Evolutionary conservation across 2,797 vertebrate genomes (phyloP).

Genomic region (Hoplostethus mediterraneus): DNA sequence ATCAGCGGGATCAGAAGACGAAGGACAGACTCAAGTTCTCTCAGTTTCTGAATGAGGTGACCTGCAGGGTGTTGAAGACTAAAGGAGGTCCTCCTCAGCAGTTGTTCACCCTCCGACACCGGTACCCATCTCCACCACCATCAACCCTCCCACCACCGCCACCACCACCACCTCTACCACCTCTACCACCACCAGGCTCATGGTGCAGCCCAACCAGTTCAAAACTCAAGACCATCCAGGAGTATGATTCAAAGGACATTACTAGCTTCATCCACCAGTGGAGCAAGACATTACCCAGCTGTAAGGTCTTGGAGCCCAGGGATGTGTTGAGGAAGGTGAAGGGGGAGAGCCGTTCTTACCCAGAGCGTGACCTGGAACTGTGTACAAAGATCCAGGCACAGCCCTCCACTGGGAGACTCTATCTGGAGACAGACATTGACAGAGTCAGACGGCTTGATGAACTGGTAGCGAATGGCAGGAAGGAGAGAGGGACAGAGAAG

Average conservation of each 20-base stretch:
- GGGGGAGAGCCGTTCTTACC: slow-evolving; percentile 69
- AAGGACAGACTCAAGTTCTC: slow-evolving; percentile 90
- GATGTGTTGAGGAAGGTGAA: slow-evolving; percentile 75
- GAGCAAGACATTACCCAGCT: slow-evolving; percentile 80
- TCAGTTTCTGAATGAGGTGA: slow-evolving; percentile 93
- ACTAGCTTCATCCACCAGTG: slow-evolving; percentile 73
- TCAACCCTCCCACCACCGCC: slow-evolving; percentile 33
- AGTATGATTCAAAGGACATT: slow-evolving; percentile 65
- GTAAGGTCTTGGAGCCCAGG: slow-evolving; percentile 85
- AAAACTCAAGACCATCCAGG: slow-evolving; percentile 70
- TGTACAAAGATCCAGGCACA: slow-evolving; percentile 74
- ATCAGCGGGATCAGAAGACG: slow-evolving; percentile 76
- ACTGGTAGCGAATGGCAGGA: slow-evolving; percentile 67
- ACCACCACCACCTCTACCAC: slow-evolving; percentile 8
- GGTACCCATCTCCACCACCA: slow-evolving; percentile 42
- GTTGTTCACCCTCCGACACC: slow-evolving; percentile 70
- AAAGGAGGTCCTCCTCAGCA: slow-evolving; percentile 77
- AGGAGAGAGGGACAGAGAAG: slow-evolving; percentile 53
- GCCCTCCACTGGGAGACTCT: slow-evolving; percentile 73
- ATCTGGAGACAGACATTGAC: slow-evolving; percentile 82
- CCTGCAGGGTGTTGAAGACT: slow-evolving; percentile 87
- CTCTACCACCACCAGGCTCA: slow-evolving; percentile 37
- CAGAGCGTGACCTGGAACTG: slow-evolving; percentile 63
- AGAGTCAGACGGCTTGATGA: slow-evolving; percentile 81
- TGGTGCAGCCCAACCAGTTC: slow-evolving; percentile 67